Base-by-base conservation (phyloP, 2,113 vertebrate genomes). In the Trichechus manatus region DNA sequence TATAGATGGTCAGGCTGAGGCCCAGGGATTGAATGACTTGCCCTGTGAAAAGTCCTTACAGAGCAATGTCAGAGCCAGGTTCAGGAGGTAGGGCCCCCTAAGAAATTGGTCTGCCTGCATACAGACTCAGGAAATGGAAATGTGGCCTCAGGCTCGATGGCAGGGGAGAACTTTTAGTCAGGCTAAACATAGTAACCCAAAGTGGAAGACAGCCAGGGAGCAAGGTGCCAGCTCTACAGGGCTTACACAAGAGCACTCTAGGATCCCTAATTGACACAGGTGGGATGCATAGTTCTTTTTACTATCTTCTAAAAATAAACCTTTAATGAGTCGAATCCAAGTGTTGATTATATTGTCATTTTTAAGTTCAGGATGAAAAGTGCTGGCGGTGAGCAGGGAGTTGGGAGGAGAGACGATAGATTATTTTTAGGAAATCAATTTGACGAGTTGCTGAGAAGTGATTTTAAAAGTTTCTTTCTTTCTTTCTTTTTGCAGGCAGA, bases 131-230 rank as follows among this genome's bases (percentile, higher is more conserved):
- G 87, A 92, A 91, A 79, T n/a, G 29, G 93, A 91, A 85, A 80
- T 1, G 70, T 79, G 80, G 95, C 93, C 70, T 91, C 6, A 0
- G 79, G 63, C 80, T 96, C 42, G 11, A 20, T 5, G 50, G 77
- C 91, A 84, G 44, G 70, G 39, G 50, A 94, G 74, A 94, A 87
- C 77, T 81, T 80, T 96, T 29, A 64, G 79, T 77, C 6, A 3
- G 9, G 64, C 83, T 98, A 97, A 97, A 97, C 97, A 97, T 97
- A 97, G 92, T 5, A 8, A 7, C 20, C 15, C 59, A 17, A 20
- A 23, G 61, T 97, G 97, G 90, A 78, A 61, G 80, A 29, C 39
- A 25, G 95, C 93, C 93, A 87, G 66, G 0, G 33, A 31, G 29
- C 31, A 9, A 77, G 70, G 79, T 68, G 91, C 89, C 80, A 36